These are phyloP conservation scores for Hyaena hyaena DNA, from an alignment of 2,113 vertebrate genomes.

Conservation along the genomic window DNA sequence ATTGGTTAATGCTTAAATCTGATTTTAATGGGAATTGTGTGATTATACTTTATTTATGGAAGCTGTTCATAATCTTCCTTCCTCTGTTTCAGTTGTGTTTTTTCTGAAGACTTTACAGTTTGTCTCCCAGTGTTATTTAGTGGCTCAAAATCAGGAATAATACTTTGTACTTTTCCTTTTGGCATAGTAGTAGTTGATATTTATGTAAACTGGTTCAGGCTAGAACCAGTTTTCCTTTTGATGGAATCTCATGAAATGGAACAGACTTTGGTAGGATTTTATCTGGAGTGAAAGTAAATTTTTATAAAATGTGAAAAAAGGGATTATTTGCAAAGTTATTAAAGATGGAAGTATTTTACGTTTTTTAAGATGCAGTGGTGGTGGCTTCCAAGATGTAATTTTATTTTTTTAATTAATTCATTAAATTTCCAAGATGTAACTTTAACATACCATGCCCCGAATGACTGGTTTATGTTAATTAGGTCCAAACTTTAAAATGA, in stretches of 20 bases:
- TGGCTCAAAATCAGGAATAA: constrained; percentile 48
- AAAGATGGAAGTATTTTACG: not conserved
- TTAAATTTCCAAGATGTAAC: not conserved
- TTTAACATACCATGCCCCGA: not conserved
- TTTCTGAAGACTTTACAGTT: not conserved
- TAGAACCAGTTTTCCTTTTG: constrained; percentile 20
- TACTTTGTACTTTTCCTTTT: not conserved
- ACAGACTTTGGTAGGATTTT: constrained; percentile 11
- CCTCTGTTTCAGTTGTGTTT: constrained; percentile 30
- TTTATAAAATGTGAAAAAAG: constrained; percentile 7
- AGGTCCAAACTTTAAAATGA: constrained; percentile 15
- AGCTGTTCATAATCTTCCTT: constrained; percentile 1
- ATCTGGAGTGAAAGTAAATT: constrained; percentile 4
- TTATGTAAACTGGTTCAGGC: constrained; percentile 30
- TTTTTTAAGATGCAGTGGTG: not conserved
- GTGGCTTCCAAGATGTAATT: not conserved
- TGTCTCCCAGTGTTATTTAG: not conserved
- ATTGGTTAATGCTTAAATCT: constrained; percentile 12
- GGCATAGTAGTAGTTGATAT: not conserved
- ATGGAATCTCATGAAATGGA: not conserved
- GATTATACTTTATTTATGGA: constrained; percentile 54
- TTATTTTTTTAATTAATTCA: not conserved
- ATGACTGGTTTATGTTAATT: constrained; percentile 21
- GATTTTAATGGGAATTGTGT: constrained; percentile 30
- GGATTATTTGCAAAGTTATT: constrained; percentile 7